A percentile compares a stretch with the other conserved stretches of the same genome.
Evolutionary conservation across 2,888 invertebrate species (phyloP).

Genomic region (Torymus texanus): DNA sequence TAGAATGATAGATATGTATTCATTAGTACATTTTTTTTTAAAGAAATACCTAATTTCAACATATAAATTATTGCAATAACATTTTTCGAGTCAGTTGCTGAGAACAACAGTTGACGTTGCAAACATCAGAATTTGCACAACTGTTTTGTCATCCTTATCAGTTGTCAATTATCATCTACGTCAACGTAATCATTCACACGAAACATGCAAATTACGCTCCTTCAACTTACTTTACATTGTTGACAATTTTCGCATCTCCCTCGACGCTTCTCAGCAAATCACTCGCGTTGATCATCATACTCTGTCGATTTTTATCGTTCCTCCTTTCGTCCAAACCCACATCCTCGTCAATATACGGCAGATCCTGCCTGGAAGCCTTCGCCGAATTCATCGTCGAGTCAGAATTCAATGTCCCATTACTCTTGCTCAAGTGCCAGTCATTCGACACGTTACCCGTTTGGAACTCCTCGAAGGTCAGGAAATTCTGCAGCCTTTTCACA

Average conservation of each 20-base stretch:
- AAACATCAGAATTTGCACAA: no score
- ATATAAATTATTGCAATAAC: not conserved
- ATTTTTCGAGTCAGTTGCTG: no score
- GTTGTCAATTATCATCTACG: no score
- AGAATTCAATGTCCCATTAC: constrained; percentile 70
- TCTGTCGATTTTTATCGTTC: constrained; percentile 51
- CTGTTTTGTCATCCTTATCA: no score
- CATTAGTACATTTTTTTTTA: not conserved
- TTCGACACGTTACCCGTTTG: constrained; percentile 55
- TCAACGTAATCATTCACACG: not conserved
- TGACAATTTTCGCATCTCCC: not conserved
- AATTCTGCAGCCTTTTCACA: constrained; percentile 74
- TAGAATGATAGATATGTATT: not conserved
- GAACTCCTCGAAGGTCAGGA: constrained; percentile 74
- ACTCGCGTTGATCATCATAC: constrained; percentile 42
- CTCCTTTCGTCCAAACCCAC: constrained; percentile 38
- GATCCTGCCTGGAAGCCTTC: constrained; percentile 62
- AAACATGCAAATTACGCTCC: not conserved
- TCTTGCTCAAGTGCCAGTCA: constrained; percentile 63
- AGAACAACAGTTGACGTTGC: no score
- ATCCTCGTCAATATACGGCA: constrained; percentile 69
- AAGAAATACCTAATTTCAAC: not conserved
- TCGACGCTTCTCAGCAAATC: constrained; percentile 45
- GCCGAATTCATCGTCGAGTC: constrained; percentile 59
- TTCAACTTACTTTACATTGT: constrained; percentile 24